Conservation (phyloP, 2,113 vertebrate species). For the Nannospalax galili region DNA sequence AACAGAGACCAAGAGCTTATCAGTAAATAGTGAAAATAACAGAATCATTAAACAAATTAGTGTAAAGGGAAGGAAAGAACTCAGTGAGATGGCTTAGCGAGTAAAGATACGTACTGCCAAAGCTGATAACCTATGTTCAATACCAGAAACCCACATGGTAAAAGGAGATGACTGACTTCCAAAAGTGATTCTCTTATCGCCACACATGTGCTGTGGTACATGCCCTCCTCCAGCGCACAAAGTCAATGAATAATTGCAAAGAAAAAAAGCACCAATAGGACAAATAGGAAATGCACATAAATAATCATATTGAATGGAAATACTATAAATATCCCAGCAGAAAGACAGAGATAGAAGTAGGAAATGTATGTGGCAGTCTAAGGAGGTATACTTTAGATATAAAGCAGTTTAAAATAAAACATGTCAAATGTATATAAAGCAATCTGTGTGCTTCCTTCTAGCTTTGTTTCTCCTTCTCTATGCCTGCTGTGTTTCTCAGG, state of each 20-base stretch:
- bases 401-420: constrained; percentile 32
- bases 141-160: neutral
- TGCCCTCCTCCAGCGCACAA: neutral
- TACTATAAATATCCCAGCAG: neutral
- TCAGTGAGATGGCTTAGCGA: neutral
- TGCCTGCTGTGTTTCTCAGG: neutral
- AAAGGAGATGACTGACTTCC: neutral
- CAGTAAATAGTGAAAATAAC: neutral
- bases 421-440: neutral
- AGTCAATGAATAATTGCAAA: neutral
- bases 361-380: neutral
- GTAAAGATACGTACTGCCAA: neutral
- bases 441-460: neutral
- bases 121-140: neutral
- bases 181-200: neutral
- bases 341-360: neutral
- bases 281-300: neutral
- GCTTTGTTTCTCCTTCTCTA: neutral
- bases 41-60: neutral
- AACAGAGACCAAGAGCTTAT: too few species aligned
- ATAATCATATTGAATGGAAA: constrained; percentile 42
- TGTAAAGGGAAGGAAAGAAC: constrained; percentile 20
- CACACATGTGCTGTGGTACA: neutral
- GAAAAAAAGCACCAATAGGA: neutral
- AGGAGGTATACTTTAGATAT: neutral